Conservation (phyloP, 2,888 invertebrate genomes). For the Salticus scenicus region DNA sequence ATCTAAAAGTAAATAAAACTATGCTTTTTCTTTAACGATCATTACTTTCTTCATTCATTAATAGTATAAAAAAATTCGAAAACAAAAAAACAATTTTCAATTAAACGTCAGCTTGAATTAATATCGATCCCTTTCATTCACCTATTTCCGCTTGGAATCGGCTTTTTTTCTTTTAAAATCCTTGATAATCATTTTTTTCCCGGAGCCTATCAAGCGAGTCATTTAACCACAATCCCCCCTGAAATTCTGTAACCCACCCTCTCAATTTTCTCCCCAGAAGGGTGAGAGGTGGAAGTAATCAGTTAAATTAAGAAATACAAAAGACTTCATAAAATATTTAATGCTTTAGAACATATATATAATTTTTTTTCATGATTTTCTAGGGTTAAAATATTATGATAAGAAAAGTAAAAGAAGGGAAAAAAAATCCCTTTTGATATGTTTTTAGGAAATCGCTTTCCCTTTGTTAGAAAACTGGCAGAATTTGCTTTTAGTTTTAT, state of each 20-base stretch:
- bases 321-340: constrained; percentile 56
- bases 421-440: not conserved
- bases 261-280: not conserved
- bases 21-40: no score
- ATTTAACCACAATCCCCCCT: constrained; percentile 58
- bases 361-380: not conserved
- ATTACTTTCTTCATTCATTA: no score
- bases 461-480: not conserved
- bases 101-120: no score
- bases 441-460: not conserved
- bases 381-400: not conserved
- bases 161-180: constrained; percentile 31
- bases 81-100: no score
- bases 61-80: no score
- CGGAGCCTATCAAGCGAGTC: constrained; percentile 60
- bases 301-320: constrained; percentile 57
- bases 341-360: constrained; percentile 7
- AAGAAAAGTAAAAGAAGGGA: not conserved
- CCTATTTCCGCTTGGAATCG: constrained; percentile 18
- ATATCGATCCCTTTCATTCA: not conserved
- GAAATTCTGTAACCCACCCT: constrained; percentile 32
- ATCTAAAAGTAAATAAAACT: no score
- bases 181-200: constrained; percentile 59
- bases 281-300: constrained; percentile 36
- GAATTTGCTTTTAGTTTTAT: not conserved